Conservation (phyloP, 1,140 invertebrate genomes). For the Neodiprion fabricii region DNA sequence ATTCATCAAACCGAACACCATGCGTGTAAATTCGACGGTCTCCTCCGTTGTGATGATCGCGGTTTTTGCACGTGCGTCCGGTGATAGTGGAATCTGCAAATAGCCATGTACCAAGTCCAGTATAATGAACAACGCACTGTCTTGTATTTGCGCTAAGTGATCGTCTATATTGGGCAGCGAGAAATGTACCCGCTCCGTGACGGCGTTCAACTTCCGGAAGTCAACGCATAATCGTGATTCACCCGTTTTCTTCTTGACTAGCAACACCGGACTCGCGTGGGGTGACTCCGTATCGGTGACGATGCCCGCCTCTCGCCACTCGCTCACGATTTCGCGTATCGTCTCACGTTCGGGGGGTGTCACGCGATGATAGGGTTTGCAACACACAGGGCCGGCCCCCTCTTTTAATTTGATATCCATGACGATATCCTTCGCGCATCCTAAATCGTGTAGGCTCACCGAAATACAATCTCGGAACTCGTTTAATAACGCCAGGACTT, state of each 20-base stretch:
- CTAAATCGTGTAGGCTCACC: constrained; percentile 20
- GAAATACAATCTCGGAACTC: constrained; percentile 27
- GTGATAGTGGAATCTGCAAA: constrained; percentile 26
- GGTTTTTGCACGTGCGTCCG: constrained; percentile 20
- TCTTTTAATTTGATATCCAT: constrained; percentile 26
- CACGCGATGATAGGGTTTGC: constrained; percentile 15
- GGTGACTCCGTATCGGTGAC: constrained; percentile 31
- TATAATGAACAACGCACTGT: constrained; percentile 17
- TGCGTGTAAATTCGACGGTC: constrained; percentile 21
- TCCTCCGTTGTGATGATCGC: constrained; percentile 29
- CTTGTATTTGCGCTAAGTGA: constrained; percentile 9
- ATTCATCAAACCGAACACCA: constrained; percentile 28
- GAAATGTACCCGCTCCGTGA: constrained; percentile 23
- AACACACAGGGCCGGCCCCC: constrained; percentile 5
- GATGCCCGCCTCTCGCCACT: constrained; percentile 22
- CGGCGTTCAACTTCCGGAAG: constrained; percentile 17
- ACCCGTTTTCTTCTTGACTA: constrained; percentile 27
- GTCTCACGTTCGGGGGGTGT: constrained; percentile 12
- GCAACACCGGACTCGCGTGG: constrained; percentile 33
- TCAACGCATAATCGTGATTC: no score
- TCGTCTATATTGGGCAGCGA: constrained; percentile 26
- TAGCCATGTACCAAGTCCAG: constrained; percentile 28
- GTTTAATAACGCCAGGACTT: constrained; percentile 19
- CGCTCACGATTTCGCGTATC: constrained; percentile 18
- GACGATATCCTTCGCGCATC: constrained; percentile 20